These are phyloP conservation scores for Hemithea aestivaria DNA, from an alignment of 2,888 invertebrate species.

Conservation along the genomic window DNA sequence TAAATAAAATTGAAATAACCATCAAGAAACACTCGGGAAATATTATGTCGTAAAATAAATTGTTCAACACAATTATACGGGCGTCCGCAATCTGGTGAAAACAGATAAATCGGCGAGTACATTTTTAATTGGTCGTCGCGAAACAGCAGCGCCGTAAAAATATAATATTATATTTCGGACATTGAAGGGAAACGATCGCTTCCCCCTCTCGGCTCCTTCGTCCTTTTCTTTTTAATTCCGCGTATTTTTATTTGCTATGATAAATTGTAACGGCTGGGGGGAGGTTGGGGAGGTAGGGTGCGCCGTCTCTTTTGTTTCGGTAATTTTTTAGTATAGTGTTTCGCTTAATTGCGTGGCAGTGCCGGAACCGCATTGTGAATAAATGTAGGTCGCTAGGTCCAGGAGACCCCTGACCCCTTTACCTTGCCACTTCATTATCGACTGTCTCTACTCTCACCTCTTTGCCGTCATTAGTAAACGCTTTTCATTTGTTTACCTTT, in stretches of 20 bases:
- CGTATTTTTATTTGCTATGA: constrained; percentile 78
- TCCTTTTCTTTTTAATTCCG: constrained; percentile 76
- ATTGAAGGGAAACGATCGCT: constrained; percentile 51
- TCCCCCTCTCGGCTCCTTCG: constrained; percentile 66
- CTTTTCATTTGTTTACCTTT: neutral
- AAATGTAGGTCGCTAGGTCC: constrained; percentile 61
- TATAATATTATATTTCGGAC: constrained; percentile 61
- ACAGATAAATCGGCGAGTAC: constrained; percentile 23
- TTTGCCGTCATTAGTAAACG: neutral
- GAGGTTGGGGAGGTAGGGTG: constrained; percentile 34
- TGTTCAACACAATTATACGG: constrained; percentile 4
- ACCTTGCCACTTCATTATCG: constrained; percentile 45
- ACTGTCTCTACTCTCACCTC: constrained; percentile 13
- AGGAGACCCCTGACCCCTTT: constrained; percentile 57
- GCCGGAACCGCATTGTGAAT: constrained; percentile 67
- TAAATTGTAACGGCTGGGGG: constrained; percentile 72
- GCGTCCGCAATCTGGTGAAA: constrained; percentile 18
- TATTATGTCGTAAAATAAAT: constrained; percentile 4
- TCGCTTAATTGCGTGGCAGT: constrained; percentile 73
- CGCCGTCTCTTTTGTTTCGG: constrained; percentile 72
- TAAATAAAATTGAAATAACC: too few species aligned
- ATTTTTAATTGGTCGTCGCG: constrained; percentile 43
- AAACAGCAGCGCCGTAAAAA: constrained; percentile 46
- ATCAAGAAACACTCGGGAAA: too few species aligned
- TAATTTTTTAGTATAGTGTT: constrained; percentile 76